phyloP scores from a whole-genome alignment of 2,797 vertebrate genomes.

The Tiaroga cobitis region DNA sequence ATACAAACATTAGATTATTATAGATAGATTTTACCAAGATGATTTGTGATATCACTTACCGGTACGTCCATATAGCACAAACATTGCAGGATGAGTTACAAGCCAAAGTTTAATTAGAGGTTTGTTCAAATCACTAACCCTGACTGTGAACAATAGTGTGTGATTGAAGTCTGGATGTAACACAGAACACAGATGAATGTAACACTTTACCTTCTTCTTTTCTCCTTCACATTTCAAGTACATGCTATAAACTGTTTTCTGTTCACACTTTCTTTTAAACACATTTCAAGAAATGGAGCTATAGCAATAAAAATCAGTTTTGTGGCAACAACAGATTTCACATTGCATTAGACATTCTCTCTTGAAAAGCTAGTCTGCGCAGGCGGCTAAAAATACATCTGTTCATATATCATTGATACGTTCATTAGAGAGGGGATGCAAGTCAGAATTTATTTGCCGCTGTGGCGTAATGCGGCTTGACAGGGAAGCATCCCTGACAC shows the following conservation, averaged over 20 bases:
- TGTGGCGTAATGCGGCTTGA: constrained; percentile 72
- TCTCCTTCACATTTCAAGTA: constrained; percentile 46
- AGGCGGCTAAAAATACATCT: constrained; percentile 77
- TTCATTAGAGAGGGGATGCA: constrained; percentile 79
- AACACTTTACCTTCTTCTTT: neutral
- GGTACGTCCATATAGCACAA: neutral
- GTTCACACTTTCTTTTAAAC: constrained; percentile 60
- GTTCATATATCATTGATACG: constrained; percentile 83
- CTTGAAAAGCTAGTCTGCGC: constrained; percentile 62
- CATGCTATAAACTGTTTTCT: constrained; percentile 45
- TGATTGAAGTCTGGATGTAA: neutral
- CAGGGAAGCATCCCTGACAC: constrained; percentile 73
- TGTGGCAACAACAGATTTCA: constrained; percentile 75
- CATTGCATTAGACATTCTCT: constrained; percentile 70
- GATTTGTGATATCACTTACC: neutral
- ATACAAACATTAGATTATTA: neutral
- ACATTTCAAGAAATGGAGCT: constrained; percentile 72
- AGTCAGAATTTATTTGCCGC: constrained; percentile 76
- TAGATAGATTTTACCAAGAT: neutral
- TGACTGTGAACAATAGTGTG: neutral
- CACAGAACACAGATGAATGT: neutral
- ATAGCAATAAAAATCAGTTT: constrained; percentile 74
- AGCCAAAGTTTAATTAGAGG: neutral
- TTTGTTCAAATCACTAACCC: neutral
- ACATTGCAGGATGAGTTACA: neutral